Base-by-base conservation (phyloP, 2,888 invertebrate species). In the Nephrotoma appendiculata region DNA sequence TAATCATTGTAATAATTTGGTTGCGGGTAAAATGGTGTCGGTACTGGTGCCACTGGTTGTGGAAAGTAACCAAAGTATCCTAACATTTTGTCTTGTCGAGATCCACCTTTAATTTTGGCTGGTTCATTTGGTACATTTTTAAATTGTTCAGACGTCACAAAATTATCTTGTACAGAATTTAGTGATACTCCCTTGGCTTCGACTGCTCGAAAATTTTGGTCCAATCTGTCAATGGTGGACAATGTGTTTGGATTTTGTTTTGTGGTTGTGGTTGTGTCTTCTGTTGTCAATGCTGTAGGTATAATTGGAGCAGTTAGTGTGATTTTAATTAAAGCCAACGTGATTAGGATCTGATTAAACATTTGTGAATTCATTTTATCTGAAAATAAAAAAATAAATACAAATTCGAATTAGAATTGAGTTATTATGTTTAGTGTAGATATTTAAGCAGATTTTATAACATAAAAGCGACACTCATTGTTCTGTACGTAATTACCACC, bases 11-110 rank as follows among this genome's bases (percentile, higher is more conserved):
- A 86, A 57, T 57, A 52, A 6, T 86, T 31, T 57, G 52, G 86
- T 57, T 12, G 57, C n/a, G 31, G 52, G 57, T 31, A 57, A 85
- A 44, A 85, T 19, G 52, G 52, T 41, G 86, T 41, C n/a, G 86
- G 52, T 57, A 52, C 4, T 57, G 57, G 44, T 12, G 44, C 41
- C 7, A 42, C 5, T 41, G 57, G 48, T 15, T 41, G 45, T 7
- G 48, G 52, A 52, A 52, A 85, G 7, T 86, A 87, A 44, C 85
- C 87, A 31, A 84, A 57, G 43, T 87, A 87, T 5, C 84, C 57
- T 11, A 86, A 11, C 84, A 86, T 86, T 57, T 87, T 87, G 44
- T 84, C 84, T 52, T 85, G 84, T 7, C 87, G 86, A 9, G 12
- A 6, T 12, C 41, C 41, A 45, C 41, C 52, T 42, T n/a, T 19